Base-by-base conservation (phyloP, 2,113 vertebrate species). In the Acrocephalus arundinaceus region DNA sequence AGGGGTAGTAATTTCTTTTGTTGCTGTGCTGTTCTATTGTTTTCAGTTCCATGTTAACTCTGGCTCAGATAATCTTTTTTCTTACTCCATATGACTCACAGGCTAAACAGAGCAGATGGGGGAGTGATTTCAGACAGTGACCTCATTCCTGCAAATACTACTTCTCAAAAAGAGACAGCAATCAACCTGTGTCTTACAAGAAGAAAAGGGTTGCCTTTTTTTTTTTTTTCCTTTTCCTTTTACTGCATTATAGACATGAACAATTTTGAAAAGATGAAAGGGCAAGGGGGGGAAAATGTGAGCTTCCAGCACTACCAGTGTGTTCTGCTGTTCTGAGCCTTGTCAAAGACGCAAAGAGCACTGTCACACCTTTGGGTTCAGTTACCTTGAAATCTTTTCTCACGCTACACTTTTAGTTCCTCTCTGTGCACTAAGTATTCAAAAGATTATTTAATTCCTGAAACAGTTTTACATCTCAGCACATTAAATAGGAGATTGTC, bases 81-180 rank as follows among this genome's bases (percentile, higher is more conserved):
- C 87, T 83, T 92, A 66, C 72, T 88, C 67, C 15, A 3, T 70
- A 57, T 97, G 95, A 97, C 71, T 94, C 96, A 96, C 74, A 91
- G 92, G 74, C 95, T 96, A 90, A 93, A 94, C 92, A 58, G 85
- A 94, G 85, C 83, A 95, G 92, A 90, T 88, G 94, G 92, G 67
- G 87, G 88, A 94, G 94, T 92, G 82, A 97, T 93, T 96, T 96
- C 94, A 96, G 95, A 93, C 94, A 90, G 58, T 93, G 92, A 96
- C 95, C 95, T 97, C 95, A 95, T 95, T 97, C 95, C 94, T 92
- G 81, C 85, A 72, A 77, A 65, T 75, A 93, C 28, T 93, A 48
- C 74, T 94, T 90, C 66, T 95, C 90, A 61, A 79, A 89, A 95
- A 88, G 54, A 90, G 71, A 54, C 71, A 90, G 85, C 58, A 90